Base-by-base conservation (phyloP, 2,113 vertebrate genomes). In the Ascaphus truei region DNA sequence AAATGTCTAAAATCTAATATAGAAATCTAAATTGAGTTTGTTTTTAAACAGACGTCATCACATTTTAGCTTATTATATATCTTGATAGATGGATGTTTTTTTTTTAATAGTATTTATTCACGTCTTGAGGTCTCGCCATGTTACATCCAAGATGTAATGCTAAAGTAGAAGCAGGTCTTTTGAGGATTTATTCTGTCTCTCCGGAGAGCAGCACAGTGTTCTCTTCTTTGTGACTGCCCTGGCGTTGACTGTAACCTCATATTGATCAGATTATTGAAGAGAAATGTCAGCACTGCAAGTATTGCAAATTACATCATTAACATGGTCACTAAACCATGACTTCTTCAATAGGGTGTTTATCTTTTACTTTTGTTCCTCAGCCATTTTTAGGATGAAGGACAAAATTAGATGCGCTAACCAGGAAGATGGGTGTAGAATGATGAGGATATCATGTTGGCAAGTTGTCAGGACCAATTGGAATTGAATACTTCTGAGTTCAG, bases 231-330 rank as follows among this genome's bases (percentile, higher is more conserved):
- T 78, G 65, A 68, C 64, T 83, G 81, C 84, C 84, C 85, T 80
- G 72, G 80, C 86, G 86, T 84, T 82, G 83, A 77, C 83, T 85
- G 84, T 86, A 90, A 84, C 89, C 83, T 83, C 79, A 75, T 90
- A 90, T 91, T 84, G 89, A 91, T 88, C 85, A 86, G 71, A 82
- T 87, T 82, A 84, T 80, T 87, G 88, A 86, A 88, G 82, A 89
- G 87, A 85, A 89, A 90, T 88, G 86, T 79, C 87, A 82, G 71
- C 81, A 81, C 76, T 84, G 82, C 85, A 89, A 77, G 83, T 85
- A 83, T 84, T 90, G 88, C 86, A 89, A 86, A 91, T 91, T 87
- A 83, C 80, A 88, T 90, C 88, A 90, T 91, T 93, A 91, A 89
- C 85, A 86, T 86, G 82, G 87, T 83, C 86, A 89, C 86, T 87